Evolutionary conservation across 2,113 vertebrate species (phyloP).

Genomic region (Spilogale gracilis): DNA sequence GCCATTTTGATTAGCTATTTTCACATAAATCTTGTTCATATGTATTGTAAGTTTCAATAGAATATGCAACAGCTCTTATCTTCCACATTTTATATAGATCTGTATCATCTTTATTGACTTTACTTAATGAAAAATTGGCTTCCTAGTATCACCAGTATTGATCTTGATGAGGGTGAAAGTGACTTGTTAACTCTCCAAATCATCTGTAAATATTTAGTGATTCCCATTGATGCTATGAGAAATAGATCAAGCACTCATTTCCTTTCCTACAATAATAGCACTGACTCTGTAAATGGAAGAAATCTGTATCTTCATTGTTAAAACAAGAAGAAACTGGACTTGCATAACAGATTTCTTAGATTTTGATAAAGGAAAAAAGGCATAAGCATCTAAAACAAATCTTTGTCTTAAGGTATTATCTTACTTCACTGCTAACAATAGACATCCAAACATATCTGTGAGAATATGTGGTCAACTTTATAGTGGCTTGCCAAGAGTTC

Average conservation of each 20-base stretch:
- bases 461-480: neutral
- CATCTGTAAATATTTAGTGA: slow-evolving; percentile 21
- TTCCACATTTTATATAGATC: slow-evolving; percentile 35
- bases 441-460: slow-evolving; percentile 54
- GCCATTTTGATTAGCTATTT: slow-evolving; percentile 49
- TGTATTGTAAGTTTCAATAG: slow-evolving; percentile 27
- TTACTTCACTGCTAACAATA: slow-evolving; percentile 28
- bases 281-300: neutral
- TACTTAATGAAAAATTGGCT: slow-evolving; percentile 67
- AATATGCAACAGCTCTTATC: neutral
- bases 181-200: slow-evolving; percentile 50
- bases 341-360: slow-evolving; percentile 60
- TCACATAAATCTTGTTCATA: slow-evolving; percentile 45
- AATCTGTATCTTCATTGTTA: neutral
- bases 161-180: slow-evolving; percentile 52
- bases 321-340: slow-evolving; percentile 37
- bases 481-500: neutral
- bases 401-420: slow-evolving; percentile 6
- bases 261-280: neutral
- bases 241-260: slow-evolving; percentile 54
- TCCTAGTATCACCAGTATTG: slow-evolving; percentile 51
- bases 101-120: slow-evolving; percentile 55
- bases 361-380: neutral
- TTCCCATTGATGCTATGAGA: neutral
- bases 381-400: neutral